Evolutionary conservation across 2,113 vertebrate genomes (phyloP), one percentile per base, ranked within the genome.

Genomic region (Cnemophilus loriae): DNA sequence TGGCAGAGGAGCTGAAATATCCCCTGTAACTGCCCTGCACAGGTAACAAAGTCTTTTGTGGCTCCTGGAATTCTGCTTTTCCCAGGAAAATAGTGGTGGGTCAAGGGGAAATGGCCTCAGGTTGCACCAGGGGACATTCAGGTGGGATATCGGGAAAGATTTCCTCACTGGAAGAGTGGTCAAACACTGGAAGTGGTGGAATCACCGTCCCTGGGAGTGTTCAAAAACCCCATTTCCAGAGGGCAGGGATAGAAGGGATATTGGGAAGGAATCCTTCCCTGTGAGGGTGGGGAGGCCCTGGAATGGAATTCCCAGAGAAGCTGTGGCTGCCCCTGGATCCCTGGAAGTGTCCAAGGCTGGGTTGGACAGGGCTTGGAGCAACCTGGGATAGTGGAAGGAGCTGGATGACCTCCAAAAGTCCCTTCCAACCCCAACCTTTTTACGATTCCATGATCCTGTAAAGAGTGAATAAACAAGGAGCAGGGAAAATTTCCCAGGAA

Each of bases 241-340:
- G 12, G 30, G 47, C 6, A 23, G 41, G 12, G 15, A 9, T 32
- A 10, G 24, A 3, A 27, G n/a, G 70, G 30, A 69, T 32, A 7
- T 16, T 47, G 87, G 70, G 47, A 76, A 47, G 21, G 17, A 47
- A 55, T 42, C 68, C 4, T 41, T 68, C 20, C 2, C 0, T 41
- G 14, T 2, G n/a, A 42, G 35, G 20, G 24, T 30, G 24, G 24
- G 4, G 69, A 53, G 0, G 1, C 2, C 6, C 21, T 67, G 60
- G 37, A 19, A 37, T 7, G 33, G 7, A 21, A 27, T 61, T 21
- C 14, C 47, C 41, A 19, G 30, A 61, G 70, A 47, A 68, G 5
- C 17, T 55, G 47, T 35, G 63, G 47, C 63, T 76, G 26, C 7
- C 5, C 21, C 30, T n/a, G n/a, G n/a, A 55, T 19, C 47, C 17